phyloP scores from a whole-genome alignment of 2,888 invertebrate genomes.

The Tetanocera ferruginea region DNA sequence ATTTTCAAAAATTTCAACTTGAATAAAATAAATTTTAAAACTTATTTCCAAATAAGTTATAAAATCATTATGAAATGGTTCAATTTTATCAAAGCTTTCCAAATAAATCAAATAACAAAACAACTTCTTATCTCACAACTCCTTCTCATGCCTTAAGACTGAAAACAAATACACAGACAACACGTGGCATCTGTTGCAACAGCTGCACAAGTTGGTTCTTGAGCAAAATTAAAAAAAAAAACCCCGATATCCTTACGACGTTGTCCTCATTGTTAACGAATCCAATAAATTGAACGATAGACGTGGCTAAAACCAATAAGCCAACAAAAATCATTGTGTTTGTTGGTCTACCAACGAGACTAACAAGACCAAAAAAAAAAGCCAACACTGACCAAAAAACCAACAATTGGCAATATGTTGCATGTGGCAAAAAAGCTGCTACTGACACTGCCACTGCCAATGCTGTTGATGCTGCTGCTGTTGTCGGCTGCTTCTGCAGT shows the following conservation, averaged over 20 bases:
- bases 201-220: neutral
- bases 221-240: neutral
- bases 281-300: constrained; percentile 66
- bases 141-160: neutral
- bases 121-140: no score
- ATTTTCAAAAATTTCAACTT: no score
- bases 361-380: constrained; percentile 22
- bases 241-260: neutral
- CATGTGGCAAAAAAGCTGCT: constrained; percentile 36
- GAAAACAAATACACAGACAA: constrained; percentile 2
- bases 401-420: constrained; percentile 47
- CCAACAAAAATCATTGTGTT: constrained; percentile 38
- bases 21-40: no score
- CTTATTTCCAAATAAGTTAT: no score
- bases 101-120: no score
- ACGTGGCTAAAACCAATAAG: constrained; percentile 56
- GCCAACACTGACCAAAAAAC: constrained; percentile 41
- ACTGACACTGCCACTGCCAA: neutral
- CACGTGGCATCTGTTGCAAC: constrained; percentile 1
- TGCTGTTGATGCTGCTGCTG: neutral
- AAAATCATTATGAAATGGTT: no score
- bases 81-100: no score
- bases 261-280: constrained; percentile 41
- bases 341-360: constrained; percentile 8
- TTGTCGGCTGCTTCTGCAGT: neutral